These are phyloP conservation scores for Saxicola maurus DNA, from an alignment of 2,797 vertebrate genomes.

Conservation along the genomic window DNA sequence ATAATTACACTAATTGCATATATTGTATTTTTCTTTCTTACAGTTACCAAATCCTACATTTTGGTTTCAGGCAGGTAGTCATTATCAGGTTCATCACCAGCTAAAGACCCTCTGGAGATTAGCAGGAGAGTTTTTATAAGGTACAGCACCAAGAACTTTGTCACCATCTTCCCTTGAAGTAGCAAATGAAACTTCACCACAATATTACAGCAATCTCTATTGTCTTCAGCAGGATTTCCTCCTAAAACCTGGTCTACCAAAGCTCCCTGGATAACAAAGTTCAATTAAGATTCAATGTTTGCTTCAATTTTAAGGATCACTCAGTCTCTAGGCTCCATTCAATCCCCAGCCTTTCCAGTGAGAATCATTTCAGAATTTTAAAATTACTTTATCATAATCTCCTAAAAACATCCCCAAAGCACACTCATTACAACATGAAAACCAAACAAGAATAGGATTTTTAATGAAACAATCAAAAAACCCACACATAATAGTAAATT, in stretches of 20 bases:
- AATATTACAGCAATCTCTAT: too few relatives aligned
- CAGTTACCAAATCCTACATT: neutral
- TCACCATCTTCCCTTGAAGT: neutral
- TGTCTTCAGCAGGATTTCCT: neutral
- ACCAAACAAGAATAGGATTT: neutral
- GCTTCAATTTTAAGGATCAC: neutral
- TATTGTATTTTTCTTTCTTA: neutral
- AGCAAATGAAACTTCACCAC: neutral
- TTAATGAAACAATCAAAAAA: neutral
- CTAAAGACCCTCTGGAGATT: neutral
- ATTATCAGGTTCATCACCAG: neutral
- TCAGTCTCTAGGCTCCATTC: neutral
- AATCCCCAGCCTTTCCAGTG: neutral
- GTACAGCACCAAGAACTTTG: neutral
- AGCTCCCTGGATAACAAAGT: neutral
- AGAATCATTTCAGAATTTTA: neutral
- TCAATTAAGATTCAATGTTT: neutral
- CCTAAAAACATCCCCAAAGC: neutral
- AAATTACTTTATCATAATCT: neutral
- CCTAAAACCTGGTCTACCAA: neutral
- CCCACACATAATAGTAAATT: neutral
- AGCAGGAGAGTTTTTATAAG: neutral
- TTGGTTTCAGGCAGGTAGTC: neutral
- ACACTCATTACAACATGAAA: neutral
- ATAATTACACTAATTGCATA: neutral